Conservation (phyloP, 2,797 vertebrate species). For the Podarcis lilfordi region DNA sequence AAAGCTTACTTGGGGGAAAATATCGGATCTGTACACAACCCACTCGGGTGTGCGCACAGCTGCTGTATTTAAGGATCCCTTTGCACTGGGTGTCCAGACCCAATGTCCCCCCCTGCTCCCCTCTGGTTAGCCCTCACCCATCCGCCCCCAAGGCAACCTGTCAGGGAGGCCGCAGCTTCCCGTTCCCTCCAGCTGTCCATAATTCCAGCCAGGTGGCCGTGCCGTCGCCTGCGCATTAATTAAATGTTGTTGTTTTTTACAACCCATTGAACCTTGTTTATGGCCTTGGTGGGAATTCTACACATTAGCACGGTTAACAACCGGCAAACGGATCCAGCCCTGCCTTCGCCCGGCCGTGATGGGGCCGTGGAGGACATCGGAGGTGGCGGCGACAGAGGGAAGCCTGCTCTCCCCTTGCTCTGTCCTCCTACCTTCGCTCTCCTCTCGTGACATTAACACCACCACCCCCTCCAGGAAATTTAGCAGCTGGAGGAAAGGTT, state of each 20-base stretch:
- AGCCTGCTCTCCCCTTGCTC: neutral
- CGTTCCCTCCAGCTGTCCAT: constrained; percentile 12
- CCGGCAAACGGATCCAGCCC: neutral
- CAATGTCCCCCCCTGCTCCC: neutral
- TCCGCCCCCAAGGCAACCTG: neutral
- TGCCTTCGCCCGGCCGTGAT: neutral
- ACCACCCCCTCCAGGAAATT: neutral
- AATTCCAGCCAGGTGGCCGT: constrained; percentile 7
- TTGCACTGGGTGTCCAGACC: too few species aligned
- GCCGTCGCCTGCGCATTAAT: constrained; percentile 12
- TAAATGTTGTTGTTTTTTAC: constrained; percentile 5
- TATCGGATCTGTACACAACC: too few species aligned
- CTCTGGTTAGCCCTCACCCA: too few species aligned
- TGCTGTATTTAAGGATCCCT: too few species aligned
- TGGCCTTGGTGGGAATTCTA: constrained; percentile 12
- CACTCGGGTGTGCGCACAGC: too few species aligned
- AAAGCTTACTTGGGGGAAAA: too few species aligned
- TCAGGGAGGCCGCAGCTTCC: accelerated
- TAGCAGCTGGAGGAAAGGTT: neutral
- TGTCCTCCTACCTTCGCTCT: neutral
- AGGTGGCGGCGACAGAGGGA: neutral
- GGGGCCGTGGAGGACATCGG: neutral
- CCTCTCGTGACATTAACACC: neutral
- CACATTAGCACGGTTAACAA: neutral
- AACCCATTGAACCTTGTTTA: constrained; percentile 18